Evolutionary conservation across 2,888 invertebrate genomes (phyloP).

Genomic region (Andrena trimmerana): DNA sequence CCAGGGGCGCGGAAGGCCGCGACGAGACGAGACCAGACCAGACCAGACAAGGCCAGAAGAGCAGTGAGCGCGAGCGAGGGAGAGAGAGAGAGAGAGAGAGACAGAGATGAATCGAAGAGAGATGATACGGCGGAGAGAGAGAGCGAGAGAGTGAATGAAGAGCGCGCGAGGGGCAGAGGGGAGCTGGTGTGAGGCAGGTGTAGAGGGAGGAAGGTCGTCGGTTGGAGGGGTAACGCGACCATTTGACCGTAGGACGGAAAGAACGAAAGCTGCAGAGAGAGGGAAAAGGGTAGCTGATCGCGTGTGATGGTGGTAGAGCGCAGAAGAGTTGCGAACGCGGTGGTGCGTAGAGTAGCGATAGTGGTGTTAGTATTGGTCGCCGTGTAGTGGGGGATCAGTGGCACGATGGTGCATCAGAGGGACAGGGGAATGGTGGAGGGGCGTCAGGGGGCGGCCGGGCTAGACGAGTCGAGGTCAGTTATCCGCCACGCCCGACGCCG

Average conservation of each 20-base stretch:
- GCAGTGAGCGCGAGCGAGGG: neutral
- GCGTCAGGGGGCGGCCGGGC: conserved; percentile 67
- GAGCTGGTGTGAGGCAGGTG: conserved; percentile 45
- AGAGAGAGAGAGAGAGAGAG: conserved; percentile 5
- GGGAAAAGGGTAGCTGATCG: conserved; percentile 19
- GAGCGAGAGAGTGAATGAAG: conserved; percentile 15
- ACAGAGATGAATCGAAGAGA: conserved; percentile 26
- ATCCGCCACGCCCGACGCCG: conserved; percentile 81
- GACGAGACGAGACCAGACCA: conserved; percentile 34
- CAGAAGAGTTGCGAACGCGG: conserved; percentile 30
- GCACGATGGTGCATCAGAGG: conserved; percentile 49
- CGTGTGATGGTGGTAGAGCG: conserved; percentile 9
- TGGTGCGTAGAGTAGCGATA: conserved; percentile 12
- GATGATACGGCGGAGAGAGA: conserved; percentile 1
- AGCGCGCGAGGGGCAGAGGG: conserved; percentile 13
- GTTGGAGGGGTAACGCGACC: conserved; percentile 57
- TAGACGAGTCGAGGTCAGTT: conserved; percentile 81
- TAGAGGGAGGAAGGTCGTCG: conserved; percentile 66
- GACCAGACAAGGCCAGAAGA: conserved; percentile 38
- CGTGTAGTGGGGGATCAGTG: conserved; percentile 50
- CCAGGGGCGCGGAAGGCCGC: conserved; percentile 64
- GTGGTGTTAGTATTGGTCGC: conserved; percentile 35
- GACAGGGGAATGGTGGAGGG: conserved; percentile 38
- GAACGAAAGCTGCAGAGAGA: conserved; percentile 39
- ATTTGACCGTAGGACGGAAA: conserved; percentile 60